Evolutionary conservation across 2,797 vertebrate species (phyloP), one percentile per base, ranked within the genome.

Genomic region (Platyrinchus mystaceus): DNA sequence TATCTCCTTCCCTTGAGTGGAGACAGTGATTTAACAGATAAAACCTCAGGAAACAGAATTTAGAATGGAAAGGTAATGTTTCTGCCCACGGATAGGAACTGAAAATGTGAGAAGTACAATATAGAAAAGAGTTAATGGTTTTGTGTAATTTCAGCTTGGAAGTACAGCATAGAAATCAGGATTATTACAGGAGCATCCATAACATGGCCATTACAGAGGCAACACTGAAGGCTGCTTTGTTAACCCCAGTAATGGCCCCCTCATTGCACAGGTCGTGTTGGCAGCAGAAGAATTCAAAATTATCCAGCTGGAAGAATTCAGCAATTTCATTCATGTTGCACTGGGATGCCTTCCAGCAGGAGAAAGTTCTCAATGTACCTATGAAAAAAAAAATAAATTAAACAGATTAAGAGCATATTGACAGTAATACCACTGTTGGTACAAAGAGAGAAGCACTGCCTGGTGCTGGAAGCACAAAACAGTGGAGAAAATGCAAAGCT

Each of bases 311-410:
- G 59, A 86, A 94, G 37, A 36, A 87, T 10, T 79, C 55, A 11
- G 93, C 94, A 46, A 97, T 93, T 8, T 88, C 64, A 36, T 94
- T 86, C 17, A 46, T 3, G 3, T 2, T 69, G 88, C 97, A 97
- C 68, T 84, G 79, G 77, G 77, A 89, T 5, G 7, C 0, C 49
- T 67, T 89, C 83, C 81, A 93, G 94, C 97, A 97, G 80, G 92
- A 62, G 37, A 56, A 94, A 20, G 95, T 96, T 94, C 94, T 96
- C 94, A 96, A 41, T 80, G 84, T 91, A 74, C 91, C 96, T 97
- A 30, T 0, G 15, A 26, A 83, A 88, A 39, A 88, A 53, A n/a
- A 27, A 47, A 10, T 26, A 14, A 28, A 16, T 46, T 12, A 32
- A 76, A 77, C 21, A 37, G 47, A 49, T 76, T 44, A 75, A 66